These are phyloP conservation scores for Cistogaster globosa DNA, from an alignment of 2,888 invertebrate species.

Conservation along the genomic window DNA sequence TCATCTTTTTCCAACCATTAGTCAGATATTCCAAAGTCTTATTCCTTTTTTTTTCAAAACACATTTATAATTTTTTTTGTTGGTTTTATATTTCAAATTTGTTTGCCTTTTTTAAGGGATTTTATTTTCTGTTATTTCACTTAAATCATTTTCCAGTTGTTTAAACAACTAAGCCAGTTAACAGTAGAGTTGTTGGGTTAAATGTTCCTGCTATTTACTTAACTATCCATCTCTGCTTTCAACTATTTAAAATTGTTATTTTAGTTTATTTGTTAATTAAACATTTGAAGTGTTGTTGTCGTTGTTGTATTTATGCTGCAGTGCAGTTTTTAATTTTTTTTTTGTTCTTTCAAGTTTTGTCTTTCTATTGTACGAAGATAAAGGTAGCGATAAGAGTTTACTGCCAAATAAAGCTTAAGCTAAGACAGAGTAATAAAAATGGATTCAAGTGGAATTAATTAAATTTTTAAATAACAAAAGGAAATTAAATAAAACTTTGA, in stretches of 20 bases:
- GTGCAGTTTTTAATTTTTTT: neutral
- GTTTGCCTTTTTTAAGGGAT: neutral
- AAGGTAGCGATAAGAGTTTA: neutral
- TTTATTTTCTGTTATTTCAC: constrained; percentile 31
- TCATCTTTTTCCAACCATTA: constrained; percentile 16
- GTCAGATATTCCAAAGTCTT: constrained; percentile 6
- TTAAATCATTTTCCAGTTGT: constrained; percentile 58
- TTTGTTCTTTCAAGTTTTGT: neutral
- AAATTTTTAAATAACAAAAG: constrained; percentile 57
- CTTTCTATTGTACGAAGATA: neutral
- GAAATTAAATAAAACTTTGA: constrained; percentile 22
- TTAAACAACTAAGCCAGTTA: constrained; percentile 39
- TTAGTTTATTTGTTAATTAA: constrained; percentile 56
- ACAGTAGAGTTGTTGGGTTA: neutral
- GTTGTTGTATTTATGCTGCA: neutral
- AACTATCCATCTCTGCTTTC: constrained; percentile 8
- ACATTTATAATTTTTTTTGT: neutral
- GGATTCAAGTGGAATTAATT: constrained; percentile 66
- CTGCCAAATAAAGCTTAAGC: constrained; percentile 59
- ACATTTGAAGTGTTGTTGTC: constrained; percentile 3
- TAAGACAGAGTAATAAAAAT: constrained; percentile 56
- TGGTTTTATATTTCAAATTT: constrained; percentile 14
- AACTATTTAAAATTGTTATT: constrained; percentile 65
- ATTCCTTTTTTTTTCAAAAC: neutral
- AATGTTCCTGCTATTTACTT: constrained; percentile 10